phyloP scores from a whole-genome alignment of 64 coral and sea anemone genomes.

The Pocillopora verrucosa region DNA sequence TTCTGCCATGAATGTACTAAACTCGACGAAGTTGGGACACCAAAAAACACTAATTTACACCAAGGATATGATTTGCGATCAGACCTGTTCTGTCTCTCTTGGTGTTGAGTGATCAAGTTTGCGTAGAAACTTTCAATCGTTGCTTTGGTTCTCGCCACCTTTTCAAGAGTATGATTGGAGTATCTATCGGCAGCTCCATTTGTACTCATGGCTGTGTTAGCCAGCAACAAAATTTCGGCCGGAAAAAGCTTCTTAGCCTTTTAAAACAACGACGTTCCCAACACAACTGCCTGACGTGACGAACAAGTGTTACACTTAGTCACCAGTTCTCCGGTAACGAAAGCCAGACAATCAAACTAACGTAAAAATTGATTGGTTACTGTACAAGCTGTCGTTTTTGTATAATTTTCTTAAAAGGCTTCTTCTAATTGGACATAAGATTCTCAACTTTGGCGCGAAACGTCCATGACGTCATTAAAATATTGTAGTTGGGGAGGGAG shows the following conservation, averaged over 20 bases:
- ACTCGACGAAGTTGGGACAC: background rate
- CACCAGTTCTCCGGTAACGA: constrained; percentile 9
- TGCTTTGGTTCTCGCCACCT: constrained; percentile 94
- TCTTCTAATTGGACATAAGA: background rate
- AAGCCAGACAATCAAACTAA: background rate
- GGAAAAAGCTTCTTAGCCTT: constrained; percentile 8
- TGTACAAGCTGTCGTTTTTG: background rate
- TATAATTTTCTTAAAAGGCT: background rate
- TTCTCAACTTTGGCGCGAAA: background rate
- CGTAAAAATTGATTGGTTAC: background rate
- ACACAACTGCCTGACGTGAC: constrained; percentile 10
- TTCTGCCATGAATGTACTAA: background rate
- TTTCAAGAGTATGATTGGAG: constrained; percentile 96
- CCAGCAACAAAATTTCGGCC: constrained; percentile 36
- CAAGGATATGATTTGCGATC: background rate
- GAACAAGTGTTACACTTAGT: background rate
- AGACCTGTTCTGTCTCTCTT: constrained; percentile 91
- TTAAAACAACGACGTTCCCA: background rate
- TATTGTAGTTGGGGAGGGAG: background rate
- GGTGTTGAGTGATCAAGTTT: constrained; percentile 85
- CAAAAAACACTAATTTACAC: background rate
- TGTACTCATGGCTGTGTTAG: constrained; percentile 80
- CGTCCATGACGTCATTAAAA: background rate
- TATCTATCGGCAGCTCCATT: constrained; percentile 70
- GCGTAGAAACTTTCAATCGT: constrained; percentile 95